A percentile compares a stretch with the other conserved stretches of the same genome.
Conservation (phyloP, 2,113 vertebrate genomes). For the Sphaerodactylus townsendi region DNA sequence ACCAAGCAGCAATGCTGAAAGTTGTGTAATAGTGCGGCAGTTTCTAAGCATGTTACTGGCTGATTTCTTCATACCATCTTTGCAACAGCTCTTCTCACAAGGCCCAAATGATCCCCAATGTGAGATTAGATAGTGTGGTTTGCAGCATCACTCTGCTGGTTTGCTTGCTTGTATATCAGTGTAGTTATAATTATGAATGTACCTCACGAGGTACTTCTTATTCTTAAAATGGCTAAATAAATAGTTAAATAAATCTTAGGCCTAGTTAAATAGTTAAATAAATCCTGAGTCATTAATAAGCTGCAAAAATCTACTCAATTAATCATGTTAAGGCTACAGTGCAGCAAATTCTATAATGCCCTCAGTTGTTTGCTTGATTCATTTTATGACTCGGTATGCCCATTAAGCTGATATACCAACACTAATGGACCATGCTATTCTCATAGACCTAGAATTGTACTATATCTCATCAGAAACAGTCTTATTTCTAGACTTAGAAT, state of each 20-base stretch:
- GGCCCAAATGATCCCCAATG: neutral
- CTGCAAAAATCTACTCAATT: conserved; percentile 35
- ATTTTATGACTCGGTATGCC: conserved; percentile 19
- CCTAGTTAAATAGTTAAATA: conserved; percentile 17
- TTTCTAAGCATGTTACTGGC: neutral
- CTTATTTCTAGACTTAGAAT: conserved; percentile 34
- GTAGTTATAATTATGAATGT: conserved; percentile 3
- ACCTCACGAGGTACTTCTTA: neutral
- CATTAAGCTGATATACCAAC: conserved; percentile 56
- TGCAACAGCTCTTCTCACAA: neutral
- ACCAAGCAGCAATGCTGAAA: neutral
- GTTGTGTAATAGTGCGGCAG: too few relatives aligned
- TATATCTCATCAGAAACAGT: conserved; percentile 47
- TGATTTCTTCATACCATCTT: neutral
- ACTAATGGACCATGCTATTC: conserved; percentile 39
- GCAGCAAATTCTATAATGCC: conserved; percentile 41
- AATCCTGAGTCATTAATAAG: conserved; percentile 5
- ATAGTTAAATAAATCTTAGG: neutral
- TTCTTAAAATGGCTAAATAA: neutral
- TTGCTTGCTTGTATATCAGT: conserved; percentile 6
- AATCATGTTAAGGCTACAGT: conserved; percentile 20
- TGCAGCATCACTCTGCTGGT: neutral
- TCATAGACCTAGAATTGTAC: conserved; percentile 38
- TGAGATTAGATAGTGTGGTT: neutral
- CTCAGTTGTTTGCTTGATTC: conserved; percentile 52